Base-by-base conservation (phyloP, 1,140 invertebrate genomes). In the Eurosta solidaginis region DNA sequence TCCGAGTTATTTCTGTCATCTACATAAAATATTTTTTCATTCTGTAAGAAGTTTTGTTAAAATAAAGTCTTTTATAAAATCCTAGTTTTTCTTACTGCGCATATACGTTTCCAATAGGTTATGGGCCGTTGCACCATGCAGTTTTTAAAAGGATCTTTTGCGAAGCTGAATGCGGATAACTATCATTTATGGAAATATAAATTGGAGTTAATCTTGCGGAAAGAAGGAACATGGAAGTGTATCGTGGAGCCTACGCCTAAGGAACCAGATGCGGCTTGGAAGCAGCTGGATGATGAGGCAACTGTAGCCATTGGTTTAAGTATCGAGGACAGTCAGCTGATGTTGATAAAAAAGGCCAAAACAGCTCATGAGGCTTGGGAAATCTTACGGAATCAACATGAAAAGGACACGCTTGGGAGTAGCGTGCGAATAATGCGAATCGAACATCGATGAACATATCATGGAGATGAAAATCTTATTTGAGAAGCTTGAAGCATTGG, bases 361-460 rank as follows among this genome's bases (percentile, higher is more conserved):
- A 80, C 50, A 27, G 80, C 79, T 1, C 59, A 50, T n/a, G 74
- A 78, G 44, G 75, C 78, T 47, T 82, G 81, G 81, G 14, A 77
- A 14, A 54, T 77, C 1, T 49, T 83, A 2, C 78, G 80, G 33
- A 22, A 47, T 33, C 79, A 80, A 33, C 78, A 81, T 78, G 54
- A 82, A 52, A 83, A 81, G 44, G 27, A 74, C 4, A 81, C 78
- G 14, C 44, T 80, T 17, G 74, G 77, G 29, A 80, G 52, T 78
- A 81, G 79, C 47, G 79, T 83, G 3, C 42, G 59, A 42, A 63
- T 45, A 10, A 45, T 80, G 20, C 76, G 78, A 47, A 49, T 74
- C 29, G 0, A 59, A 81, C 50, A 82, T 83, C 78, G 79, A 81
- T 50, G 74, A 79, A 14, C 82, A 83, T 54, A 54, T 83, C 10